Base-by-base conservation (phyloP, 2,797 vertebrate species). In the Choloepus didactylus region DNA sequence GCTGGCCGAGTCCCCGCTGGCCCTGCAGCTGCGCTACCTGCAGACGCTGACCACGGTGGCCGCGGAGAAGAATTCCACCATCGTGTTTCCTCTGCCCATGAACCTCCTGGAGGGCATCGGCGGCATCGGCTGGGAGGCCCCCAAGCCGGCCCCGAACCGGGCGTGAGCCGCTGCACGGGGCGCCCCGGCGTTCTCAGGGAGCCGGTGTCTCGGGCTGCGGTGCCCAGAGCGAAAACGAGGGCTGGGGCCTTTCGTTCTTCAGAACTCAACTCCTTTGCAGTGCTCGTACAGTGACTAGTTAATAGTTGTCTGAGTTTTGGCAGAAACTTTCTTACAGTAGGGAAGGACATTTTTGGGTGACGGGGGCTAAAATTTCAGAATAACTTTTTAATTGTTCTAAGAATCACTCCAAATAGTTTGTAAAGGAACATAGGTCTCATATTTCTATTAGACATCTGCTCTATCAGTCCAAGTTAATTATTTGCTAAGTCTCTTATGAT, bases 11-110 rank as follows among this genome's bases (percentile, higher is more conserved):
- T 98, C 98, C 35, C 98, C 98, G 0, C 82, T 98, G 15, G 98
- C 97, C 3, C 97, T 99, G 27, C 99, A 99, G 21, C 98, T 99
- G 23, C 97, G 97, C 9, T 99, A 99, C 97, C 98, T 99, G 66
- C 99, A 99, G 96, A 98, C 98, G 0, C 82, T 99, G 72, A 96
- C 98, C 54, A 98, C 98, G 0, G 92, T 98, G 6, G 98, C 98
- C 86, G 97, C 98, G 0, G 97, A 98, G 82, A 97, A 96, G 62
- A 98, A 98, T 85, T 99, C 98, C 69, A 98, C 99, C 19, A 98
- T 98, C 19, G 96, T 99, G 87, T 98, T 98, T 92, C 98, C 98
- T 79, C 76, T 99, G 81, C 99, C 98, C 27, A 89, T 98, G 35
- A 98, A 98, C 66, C 72, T 99, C 3, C 95, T 98, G 8, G 98